These are phyloP conservation scores for Gallirallus australis DNA, from an alignment of 2,797 vertebrate species.

Conservation along the genomic window DNA sequence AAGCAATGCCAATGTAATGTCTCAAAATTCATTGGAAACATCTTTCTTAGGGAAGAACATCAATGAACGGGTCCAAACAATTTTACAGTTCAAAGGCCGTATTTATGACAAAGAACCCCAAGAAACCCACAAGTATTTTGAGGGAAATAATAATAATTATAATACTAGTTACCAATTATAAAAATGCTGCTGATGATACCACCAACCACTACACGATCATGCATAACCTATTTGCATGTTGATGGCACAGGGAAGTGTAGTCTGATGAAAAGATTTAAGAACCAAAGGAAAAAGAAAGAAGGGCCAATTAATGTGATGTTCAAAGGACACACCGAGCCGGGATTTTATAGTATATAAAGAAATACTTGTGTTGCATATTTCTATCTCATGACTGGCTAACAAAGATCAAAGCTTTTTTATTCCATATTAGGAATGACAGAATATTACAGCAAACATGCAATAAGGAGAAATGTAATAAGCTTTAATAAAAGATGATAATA, in stretches of 20 bases:
- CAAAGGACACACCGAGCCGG: conserved; percentile 44
- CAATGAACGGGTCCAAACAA: neutral
- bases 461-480: conserved; percentile 60
- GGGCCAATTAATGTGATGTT: conserved; percentile 78
- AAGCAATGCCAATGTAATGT: neutral
- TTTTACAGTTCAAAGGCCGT: neutral
- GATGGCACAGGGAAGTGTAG: conserved; percentile 29
- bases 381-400: conserved; percentile 56
- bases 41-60: neutral
- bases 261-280: conserved; percentile 65
- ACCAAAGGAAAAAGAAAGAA: conserved; percentile 51
- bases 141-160: neutral
- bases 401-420: conserved; percentile 57
- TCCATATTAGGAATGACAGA: conserved; percentile 64
- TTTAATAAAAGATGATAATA: conserved; percentile 77
- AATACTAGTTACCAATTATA: too few relatives aligned
- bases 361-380: conserved; percentile 49
- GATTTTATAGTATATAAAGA: conserved; percentile 6
- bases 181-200: too few relatives aligned
- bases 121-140: neutral
- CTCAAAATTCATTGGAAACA: neutral
- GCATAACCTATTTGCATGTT: conserved; percentile 32
- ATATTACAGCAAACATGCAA: conserved; percentile 69
- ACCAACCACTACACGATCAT: neutral
- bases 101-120: neutral